phyloP scores from a whole-genome alignment of 1,140 invertebrate species.

The Bombus turneri region DNA sequence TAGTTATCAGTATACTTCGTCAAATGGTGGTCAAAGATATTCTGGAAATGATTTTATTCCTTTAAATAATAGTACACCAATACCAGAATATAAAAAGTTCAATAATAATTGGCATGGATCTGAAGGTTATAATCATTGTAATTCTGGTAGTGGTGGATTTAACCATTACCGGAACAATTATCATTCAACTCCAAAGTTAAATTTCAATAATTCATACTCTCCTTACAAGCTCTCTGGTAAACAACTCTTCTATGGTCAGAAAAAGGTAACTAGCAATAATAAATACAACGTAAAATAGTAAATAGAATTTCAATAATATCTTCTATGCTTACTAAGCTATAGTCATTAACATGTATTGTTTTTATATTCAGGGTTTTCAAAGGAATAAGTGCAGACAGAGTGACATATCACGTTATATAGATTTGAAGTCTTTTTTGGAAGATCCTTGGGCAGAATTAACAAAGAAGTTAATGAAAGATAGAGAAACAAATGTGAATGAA shows the following conservation, averaged over 20 bases:
- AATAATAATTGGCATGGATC: constrained; percentile 44
- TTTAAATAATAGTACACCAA: constrained; percentile 60
- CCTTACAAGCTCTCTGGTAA: constrained; percentile 53
- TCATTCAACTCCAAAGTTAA: constrained; percentile 39
- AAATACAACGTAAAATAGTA: background rate
- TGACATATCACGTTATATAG: constrained; percentile 63
- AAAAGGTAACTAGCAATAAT: constrained; percentile 45
- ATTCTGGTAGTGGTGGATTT: constrained; percentile 48
- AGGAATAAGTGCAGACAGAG: constrained; percentile 34
- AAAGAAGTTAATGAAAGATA: constrained; percentile 41
- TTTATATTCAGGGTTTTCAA: constrained; percentile 52
- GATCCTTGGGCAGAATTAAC: constrained; percentile 72
- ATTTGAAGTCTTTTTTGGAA: constrained; percentile 69
- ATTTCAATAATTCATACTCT: constrained; percentile 50
- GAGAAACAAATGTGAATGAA: constrained; percentile 10
- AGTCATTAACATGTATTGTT: background rate
- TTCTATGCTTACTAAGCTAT: background rate
- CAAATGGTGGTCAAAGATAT: constrained; percentile 29
- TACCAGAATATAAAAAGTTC: constrained; percentile 32
- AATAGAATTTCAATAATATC: background rate
- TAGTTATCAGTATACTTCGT: constrained; percentile 31
- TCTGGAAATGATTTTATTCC: constrained; percentile 69
- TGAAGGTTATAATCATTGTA: constrained; percentile 34
- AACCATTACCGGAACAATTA: constrained; percentile 56
- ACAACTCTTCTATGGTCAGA: constrained; percentile 38